These are phyloP conservation scores for Taurulus bubalis DNA, from an alignment of 2,113 vertebrate species.

Conservation along the genomic window DNA sequence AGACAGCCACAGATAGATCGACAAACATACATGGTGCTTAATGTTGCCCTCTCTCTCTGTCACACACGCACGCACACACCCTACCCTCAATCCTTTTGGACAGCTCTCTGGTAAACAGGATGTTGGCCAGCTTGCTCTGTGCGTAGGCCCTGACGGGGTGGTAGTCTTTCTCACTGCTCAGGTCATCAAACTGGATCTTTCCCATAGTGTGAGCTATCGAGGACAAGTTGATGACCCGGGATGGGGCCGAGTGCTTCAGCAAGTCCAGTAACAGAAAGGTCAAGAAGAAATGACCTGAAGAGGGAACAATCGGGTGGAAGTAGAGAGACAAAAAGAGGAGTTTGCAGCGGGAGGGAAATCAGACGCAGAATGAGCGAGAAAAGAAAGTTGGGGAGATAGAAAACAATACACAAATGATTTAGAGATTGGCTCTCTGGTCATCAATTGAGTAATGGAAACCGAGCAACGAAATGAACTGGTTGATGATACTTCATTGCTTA, in stretches of 20 bases:
- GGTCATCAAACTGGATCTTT: conserved; percentile 81
- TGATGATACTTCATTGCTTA: background rate
- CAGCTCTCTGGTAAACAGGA: conserved; percentile 83
- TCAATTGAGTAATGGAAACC: background rate
- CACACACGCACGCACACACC: background rate
- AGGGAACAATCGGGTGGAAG: background rate
- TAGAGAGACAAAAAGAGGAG: background rate
- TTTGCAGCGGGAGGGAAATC: background rate
- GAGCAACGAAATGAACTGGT: background rate
- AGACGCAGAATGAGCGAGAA: background rate
- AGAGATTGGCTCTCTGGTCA: background rate
- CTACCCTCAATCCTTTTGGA: conserved; percentile 77
- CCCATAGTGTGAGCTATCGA: conserved; percentile 74
- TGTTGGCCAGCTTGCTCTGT: conserved; percentile 84
- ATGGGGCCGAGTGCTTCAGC: conserved; percentile 83
- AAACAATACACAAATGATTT: background rate
- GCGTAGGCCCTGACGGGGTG: conserved; percentile 73
- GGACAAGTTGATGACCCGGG: conserved; percentile 81
- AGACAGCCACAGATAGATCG: conserved; percentile 12
- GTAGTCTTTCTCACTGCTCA: conserved; percentile 74
- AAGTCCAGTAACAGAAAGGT: conserved; percentile 82
- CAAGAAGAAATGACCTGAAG: conserved; percentile 83
- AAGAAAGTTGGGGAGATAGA: background rate
- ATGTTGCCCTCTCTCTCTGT: background rate
- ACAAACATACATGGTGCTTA: background rate